Percentiles rank a stretch among this genome's conserved stretches.
These are phyloP conservation scores for Atopsyche davidsoni DNA, from an alignment of 1,140 invertebrate genomes.

Conservation along the genomic window DNA sequence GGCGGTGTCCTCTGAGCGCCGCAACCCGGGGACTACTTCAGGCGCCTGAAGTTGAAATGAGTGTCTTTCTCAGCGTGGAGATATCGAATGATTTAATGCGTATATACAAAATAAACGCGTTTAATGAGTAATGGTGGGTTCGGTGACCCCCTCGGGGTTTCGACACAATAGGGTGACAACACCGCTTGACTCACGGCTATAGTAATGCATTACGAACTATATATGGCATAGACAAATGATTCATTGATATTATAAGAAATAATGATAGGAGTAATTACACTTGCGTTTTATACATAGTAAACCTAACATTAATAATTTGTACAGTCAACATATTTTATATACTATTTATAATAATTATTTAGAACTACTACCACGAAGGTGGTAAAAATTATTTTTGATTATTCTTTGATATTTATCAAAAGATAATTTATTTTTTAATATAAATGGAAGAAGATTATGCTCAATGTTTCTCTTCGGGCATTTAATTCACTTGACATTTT, in stretches of 20 bases:
- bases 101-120: no score
- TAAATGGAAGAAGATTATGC: conserved; percentile 8
- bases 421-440: conserved; percentile 4
- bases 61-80: no score
- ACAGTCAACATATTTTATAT: conserved; percentile 28
- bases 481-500: not conserved
- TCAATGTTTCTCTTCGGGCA: not conserved
- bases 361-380: conserved; percentile 5
- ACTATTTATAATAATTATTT: conserved; percentile 12
- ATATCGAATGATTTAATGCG: no score
- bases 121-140: no score
- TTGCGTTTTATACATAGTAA: conserved; percentile 28
- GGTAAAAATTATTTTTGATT: not conserved
- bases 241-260: conserved; percentile 29
- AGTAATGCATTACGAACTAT: conserved; percentile 27
- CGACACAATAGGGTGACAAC: conserved; percentile 14
- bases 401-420: not conserved
- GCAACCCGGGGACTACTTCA: no score
- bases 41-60: no score
- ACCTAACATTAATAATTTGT: conserved; percentile 30
- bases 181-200: conserved; percentile 24
- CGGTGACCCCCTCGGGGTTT: no score
- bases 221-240: conserved; percentile 31
- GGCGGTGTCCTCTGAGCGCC: not conserved
- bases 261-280: conserved; percentile 26